These are phyloP conservation scores for Apeltes quadracus DNA, from an alignment of 2,113 vertebrate species.

Conservation along the genomic window DNA sequence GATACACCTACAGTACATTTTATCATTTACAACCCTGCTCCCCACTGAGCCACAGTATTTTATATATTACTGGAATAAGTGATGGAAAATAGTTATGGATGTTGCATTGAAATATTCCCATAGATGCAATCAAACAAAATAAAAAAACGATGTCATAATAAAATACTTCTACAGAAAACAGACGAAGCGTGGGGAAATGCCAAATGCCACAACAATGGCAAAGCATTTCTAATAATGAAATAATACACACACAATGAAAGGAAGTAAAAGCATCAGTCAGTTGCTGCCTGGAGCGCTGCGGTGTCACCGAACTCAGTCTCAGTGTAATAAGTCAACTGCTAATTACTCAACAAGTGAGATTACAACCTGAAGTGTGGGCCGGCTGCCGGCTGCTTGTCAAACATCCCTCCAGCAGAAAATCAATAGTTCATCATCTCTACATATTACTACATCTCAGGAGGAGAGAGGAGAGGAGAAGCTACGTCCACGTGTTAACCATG, in stretches of 20 bases:
- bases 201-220: background rate
- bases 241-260: background rate
- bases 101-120: background rate
- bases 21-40: no score
- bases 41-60: no score
- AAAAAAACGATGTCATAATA: background rate
- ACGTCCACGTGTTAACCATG: background rate
- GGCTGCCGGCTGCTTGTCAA: constrained; percentile 56
- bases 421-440: constrained; percentile 75
- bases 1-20: no score
- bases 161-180: background rate
- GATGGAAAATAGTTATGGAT: background rate
- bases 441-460: constrained; percentile 60
- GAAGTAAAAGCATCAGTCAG: constrained; percentile 7
- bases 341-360: constrained; percentile 66
- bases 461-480: background rate
- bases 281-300: constrained; percentile 10
- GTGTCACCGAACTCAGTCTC: constrained; percentile 9
- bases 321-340: constrained; percentile 58
- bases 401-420: constrained; percentile 68
- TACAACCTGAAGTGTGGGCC: constrained; percentile 53
- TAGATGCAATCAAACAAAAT: background rate
- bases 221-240: background rate
- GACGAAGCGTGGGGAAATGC: background rate
- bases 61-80: no score